Conservation (phyloP, 2,113 vertebrate species). For the Cercopithecus mona region DNA sequence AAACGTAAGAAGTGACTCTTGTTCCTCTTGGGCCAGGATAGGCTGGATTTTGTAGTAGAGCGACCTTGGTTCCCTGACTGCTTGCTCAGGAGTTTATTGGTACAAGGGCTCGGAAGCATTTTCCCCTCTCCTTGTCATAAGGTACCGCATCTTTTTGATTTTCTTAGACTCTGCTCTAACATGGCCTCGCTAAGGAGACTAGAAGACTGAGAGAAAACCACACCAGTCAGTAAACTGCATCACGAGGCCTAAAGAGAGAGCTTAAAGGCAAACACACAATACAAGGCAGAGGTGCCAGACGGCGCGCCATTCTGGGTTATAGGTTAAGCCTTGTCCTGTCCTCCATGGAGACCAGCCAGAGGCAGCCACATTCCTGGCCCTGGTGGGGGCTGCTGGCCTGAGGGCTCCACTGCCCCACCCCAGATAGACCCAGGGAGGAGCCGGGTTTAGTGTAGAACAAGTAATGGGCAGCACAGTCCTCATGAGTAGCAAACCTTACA, state of each 20-base stretch:
- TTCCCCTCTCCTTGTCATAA: background rate
- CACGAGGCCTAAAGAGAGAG: background rate
- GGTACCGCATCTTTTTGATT: background rate
- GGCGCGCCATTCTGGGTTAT: background rate
- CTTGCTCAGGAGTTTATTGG: background rate
- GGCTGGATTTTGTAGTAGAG: background rate
- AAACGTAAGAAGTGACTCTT: background rate
- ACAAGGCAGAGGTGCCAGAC: background rate
- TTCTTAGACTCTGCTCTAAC: background rate
- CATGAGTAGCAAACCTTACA: background rate
- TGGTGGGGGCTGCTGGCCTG: background rate
- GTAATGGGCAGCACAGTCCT: accelerated
- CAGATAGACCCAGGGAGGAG: background rate
- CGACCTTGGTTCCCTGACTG: too few relatives aligned
- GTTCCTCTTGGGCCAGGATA: background rate
- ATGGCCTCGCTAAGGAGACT: background rate
- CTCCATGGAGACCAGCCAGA: background rate
- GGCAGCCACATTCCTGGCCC: accelerated
- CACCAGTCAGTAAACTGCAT: background rate
- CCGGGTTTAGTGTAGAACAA: too few relatives aligned
- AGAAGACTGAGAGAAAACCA: background rate
- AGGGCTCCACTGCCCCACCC: background rate
- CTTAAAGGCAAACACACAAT: background rate
- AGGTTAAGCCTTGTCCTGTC: background rate
- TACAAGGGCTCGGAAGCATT: background rate